Evolutionary conservation across 2,113 vertebrate genomes (phyloP), one percentile per base, ranked within the genome.

Genomic region (Apus apus): DNA sequence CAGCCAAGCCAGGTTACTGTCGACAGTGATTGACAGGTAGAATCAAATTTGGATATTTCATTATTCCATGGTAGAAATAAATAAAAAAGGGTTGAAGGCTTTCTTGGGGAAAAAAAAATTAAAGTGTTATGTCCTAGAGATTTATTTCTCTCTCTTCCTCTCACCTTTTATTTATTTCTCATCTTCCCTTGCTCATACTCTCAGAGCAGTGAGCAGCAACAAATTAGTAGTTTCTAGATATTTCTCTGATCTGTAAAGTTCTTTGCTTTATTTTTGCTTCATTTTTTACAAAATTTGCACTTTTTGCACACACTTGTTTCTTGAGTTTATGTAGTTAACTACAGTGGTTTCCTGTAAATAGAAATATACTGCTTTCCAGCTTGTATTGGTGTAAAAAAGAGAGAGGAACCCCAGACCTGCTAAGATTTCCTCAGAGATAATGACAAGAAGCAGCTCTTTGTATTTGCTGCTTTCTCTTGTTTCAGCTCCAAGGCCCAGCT

Each of bases 1-100:
- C 84, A 85, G 81, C 48, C 66, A 87, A 57, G 70, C n/a, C 65
- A 82, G 78, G 72, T 56, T 74, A 11, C 67, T 80, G 82, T 54
- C 2, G 43, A 48, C 68, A 75, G 57, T 81, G 94, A 93, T n/a
- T 91, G 91, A 79, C 89, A 94, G 38, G 34, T 17, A 54, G 60
- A 82, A 93, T 82, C 75, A 73, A 73, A 38, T 45, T 66, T 34
- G 62, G 71, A 38, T 87, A 51, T 91, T 92, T 86, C 51, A 48
- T 79, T 87, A 78, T 74, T 75, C 64, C 61, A 85, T 85, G 94
- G 84, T 1, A 94, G 86, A 76, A 93, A 84, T 80, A 51, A 91
- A 94, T 66, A 40, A 40, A 84, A 94, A 87, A 77, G 11, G 4
- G 4, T 17, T 29, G 38, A 84, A 73, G 45, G 43, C 23, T 87